Conservation (phyloP, 2,797 vertebrate species). For the Catostomus latipinnis region DNA sequence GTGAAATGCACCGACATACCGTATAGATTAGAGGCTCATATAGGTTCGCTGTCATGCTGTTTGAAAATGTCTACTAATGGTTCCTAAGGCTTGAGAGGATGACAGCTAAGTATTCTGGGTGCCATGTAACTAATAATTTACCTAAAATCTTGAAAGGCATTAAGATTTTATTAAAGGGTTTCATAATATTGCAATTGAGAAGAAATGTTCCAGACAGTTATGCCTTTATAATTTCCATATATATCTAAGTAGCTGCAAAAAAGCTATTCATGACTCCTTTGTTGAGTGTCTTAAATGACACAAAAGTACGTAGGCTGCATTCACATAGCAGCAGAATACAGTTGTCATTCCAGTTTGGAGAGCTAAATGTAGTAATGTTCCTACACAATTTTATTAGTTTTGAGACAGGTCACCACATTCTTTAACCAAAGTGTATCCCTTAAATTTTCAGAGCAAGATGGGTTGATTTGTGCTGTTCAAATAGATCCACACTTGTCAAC, state of each 20-base stretch:
- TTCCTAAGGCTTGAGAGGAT: neutral
- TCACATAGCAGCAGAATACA: neutral
- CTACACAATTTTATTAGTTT: no score
- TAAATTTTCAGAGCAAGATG: no score
- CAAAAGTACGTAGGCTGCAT: neutral
- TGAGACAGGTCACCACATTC: no score
- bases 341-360: neutral
- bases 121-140: neutral
- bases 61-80: neutral
- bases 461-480: no score
- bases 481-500: no score
- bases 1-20: neutral
- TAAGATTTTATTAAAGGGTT: neutral
- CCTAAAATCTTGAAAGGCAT: neutral
- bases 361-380: no score
- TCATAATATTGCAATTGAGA: neutral
- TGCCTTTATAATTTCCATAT: conserved; percentile 1
- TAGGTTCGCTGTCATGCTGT: conserved; percentile 3
- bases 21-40: neutral
- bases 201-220: neutral
- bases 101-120: neutral
- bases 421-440: no score
- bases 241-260: conserved; percentile 9
- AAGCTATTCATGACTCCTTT: neutral
- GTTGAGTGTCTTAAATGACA: neutral